These are phyloP conservation scores for Stegostoma tigrinum DNA, from an alignment of 2,113 vertebrate genomes.

Conservation along the genomic window DNA sequence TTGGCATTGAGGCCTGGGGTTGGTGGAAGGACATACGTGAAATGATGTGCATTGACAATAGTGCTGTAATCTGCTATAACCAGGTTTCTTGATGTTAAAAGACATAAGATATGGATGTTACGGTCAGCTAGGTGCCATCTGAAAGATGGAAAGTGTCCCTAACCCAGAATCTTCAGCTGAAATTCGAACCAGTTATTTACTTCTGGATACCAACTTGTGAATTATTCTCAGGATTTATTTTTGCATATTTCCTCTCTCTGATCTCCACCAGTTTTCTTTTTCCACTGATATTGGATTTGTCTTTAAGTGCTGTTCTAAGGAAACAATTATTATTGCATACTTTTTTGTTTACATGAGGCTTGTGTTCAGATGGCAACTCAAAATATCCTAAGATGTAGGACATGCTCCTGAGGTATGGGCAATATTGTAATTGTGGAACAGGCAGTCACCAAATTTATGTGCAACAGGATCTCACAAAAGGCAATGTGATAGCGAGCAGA, in stretches of 20 bases:
- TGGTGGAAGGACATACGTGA: not conserved
- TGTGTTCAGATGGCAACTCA: not conserved
- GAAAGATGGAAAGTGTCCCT: not conserved
- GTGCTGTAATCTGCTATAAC: not conserved
- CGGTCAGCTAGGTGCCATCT: not conserved
- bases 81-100: not conserved
- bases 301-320: not conserved
- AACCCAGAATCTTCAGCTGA: not conserved
- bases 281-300: not conserved
- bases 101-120: not conserved
- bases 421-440: not conserved
- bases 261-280: not conserved
- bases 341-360: not conserved
- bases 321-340: not conserved
- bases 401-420: not conserved
- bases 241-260: not conserved
- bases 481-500: not conserved
- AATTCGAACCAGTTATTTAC: not conserved
- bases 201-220: not conserved
- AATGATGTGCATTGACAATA: too few species aligned
- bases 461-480: not conserved
- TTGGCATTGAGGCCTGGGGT: not conserved
- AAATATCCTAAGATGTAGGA: not conserved
- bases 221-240: not conserved
- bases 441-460: not conserved